Conservation (phyloP, 1,140 invertebrate genomes). For the Drosophila bocki region DNA sequence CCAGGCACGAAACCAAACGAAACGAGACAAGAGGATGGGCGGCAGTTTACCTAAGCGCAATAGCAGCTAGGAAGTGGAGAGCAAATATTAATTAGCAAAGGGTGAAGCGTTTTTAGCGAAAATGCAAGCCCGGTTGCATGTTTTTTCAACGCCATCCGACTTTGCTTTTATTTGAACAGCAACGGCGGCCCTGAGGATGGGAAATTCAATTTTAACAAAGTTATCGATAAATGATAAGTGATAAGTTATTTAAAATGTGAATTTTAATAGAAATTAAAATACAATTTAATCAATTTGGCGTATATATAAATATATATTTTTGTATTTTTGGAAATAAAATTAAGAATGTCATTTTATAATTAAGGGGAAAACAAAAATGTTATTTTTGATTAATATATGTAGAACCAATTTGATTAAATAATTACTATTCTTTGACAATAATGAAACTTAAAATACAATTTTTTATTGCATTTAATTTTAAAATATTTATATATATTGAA, state of each 20-base stretch:
- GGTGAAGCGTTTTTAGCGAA: constrained; percentile 30
- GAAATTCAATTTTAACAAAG: too few species aligned
- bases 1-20: constrained; percentile 5
- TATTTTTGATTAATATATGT: too few species aligned
- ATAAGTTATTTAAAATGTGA: not conserved
- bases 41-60: constrained; percentile 37
- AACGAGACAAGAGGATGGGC: not conserved
- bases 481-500: not conserved
- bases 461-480: not conserved
- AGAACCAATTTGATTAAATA: too few species aligned
- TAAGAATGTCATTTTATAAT: too few species aligned
- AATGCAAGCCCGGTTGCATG: constrained; percentile 16
- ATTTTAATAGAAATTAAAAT: not conserved
- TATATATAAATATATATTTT: not conserved
- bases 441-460: not conserved
- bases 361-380: too few species aligned
- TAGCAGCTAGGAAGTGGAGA: constrained; percentile 54
- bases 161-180: constrained; percentile 36
- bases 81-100: constrained; percentile 59
- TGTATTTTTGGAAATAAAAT: too few species aligned
- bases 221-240: not conserved
- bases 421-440: too few species aligned
- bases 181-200: constrained; percentile 1
- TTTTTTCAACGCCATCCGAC: constrained; percentile 4
- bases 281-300: too few species aligned